Evolutionary conservation across 2,888 invertebrate species (phyloP).

Genomic region (Microplitis deprimator): DNA sequence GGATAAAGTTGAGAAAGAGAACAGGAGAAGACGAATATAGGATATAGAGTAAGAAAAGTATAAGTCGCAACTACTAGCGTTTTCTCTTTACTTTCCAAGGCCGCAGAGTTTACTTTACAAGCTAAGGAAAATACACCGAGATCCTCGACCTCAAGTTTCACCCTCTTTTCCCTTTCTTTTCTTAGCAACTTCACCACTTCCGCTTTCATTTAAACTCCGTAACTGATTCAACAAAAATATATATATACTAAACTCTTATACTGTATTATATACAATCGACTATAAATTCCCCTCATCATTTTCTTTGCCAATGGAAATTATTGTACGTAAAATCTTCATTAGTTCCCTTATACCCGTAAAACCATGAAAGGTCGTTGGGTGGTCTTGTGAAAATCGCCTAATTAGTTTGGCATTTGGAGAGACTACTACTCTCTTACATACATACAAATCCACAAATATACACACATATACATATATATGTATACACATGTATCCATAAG

Average conservation of each 20-base stretch:
- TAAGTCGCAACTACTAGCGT: conserved; percentile 39
- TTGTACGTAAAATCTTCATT: conserved; percentile 4
- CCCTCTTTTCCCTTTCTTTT: conserved; percentile 23
- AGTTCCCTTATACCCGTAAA: conserved; percentile 12
- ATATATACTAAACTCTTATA: conserved; percentile 6
- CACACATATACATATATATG: neutral
- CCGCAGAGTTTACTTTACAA: conserved; percentile 16
- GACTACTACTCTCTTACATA: conserved; percentile 30
- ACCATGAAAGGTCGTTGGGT: conserved; percentile 29
- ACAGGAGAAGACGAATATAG: neutral
- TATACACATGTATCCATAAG: neutral
- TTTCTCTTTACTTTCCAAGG: conserved; percentile 49
- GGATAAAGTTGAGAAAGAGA: neutral
- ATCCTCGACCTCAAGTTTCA: conserved; percentile 26
- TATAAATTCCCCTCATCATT: conserved; percentile 27
- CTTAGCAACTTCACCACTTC: conserved; percentile 31
- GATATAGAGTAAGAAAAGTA: neutral
- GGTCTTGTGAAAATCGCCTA: conserved; percentile 56
- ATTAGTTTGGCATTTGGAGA: conserved; percentile 64
- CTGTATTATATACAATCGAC: conserved; percentile 9
- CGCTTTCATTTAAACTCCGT: conserved; percentile 30
- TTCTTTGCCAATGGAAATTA: neutral
- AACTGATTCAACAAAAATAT: conserved; percentile 36
- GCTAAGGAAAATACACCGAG: neutral
- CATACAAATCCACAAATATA: conserved; percentile 22